phyloP scores from a whole-genome alignment of 2,113 vertebrate species.

The Macroglossus sobrinus region DNA sequence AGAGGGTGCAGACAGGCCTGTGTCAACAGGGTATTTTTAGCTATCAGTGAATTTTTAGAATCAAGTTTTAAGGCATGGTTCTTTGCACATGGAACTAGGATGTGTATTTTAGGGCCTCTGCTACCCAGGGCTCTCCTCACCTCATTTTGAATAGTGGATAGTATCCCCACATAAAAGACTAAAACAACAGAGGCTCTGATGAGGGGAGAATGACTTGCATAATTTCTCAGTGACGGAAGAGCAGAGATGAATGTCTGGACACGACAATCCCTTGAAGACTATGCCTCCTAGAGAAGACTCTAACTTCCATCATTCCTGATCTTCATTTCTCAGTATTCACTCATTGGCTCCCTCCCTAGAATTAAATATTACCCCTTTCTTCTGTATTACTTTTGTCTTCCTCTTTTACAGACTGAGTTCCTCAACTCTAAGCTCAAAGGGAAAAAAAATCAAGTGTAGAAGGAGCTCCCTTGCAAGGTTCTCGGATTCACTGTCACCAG shows the following conservation, averaged over 20 bases:
- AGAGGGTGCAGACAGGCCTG: slow-evolving; percentile 67
- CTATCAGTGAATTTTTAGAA: slow-evolving; percentile 61
- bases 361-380: not conserved
- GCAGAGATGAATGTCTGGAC: not conserved
- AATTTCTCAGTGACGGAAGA: not conserved
- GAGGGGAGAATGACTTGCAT: not conserved
- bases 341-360: not conserved
- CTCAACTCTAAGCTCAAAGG: not conserved
- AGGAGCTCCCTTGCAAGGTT: not conserved
- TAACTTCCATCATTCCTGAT: not conserved
- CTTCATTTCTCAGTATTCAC: not conserved
- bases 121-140: not conserved
- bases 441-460: not conserved
- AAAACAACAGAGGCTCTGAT: not conserved
- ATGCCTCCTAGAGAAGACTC: not conserved
- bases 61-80: not conserved
- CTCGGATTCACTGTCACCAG: not conserved
- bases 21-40: slow-evolving; percentile 71
- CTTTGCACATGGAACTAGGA: not conserved
- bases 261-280: not conserved
- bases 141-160: not conserved
- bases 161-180: not conserved
- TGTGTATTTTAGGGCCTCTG: not conserved
- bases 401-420: not conserved
- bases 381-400: not conserved